Evolutionary conservation across 2,888 invertebrate genomes (phyloP).

Genomic region (Lasius platythorax): DNA sequence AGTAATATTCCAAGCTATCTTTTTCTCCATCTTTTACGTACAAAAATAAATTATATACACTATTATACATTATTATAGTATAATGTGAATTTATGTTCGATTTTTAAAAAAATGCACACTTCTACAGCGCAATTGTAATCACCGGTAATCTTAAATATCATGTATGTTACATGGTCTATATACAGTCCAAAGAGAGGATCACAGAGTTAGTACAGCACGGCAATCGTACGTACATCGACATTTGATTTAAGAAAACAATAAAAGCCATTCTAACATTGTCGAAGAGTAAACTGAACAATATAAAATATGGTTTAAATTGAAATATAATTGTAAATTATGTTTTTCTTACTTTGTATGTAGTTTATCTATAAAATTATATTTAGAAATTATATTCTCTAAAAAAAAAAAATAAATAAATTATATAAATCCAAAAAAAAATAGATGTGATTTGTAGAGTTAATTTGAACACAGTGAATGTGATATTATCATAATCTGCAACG

Average conservation of each 20-base stretch:
- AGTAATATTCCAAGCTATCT: conserved; percentile 19
- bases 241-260: conserved; percentile 12
- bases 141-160: conserved; percentile 57
- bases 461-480: not conserved
- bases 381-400: not conserved
- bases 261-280: not conserved
- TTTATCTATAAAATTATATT: conserved; percentile 34
- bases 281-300: conserved; percentile 7
- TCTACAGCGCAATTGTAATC: conserved; percentile 32
- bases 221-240: conserved; percentile 34
- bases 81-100: conserved; percentile 52
- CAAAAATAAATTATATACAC: conserved; percentile 75
- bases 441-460: not conserved
- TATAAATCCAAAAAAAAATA: conserved; percentile 5
- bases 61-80: conserved; percentile 54
- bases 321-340: not conserved
- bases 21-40: conserved; percentile 52
- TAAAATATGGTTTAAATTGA: conserved; percentile 5
- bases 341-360: not conserved
- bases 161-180: conserved; percentile 59
- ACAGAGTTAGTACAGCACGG: conserved; percentile 71
- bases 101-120: conserved; percentile 61
- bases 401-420: not conserved
- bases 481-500: not conserved
- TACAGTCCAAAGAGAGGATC: conserved; percentile 74